Evolutionary conservation across 92 coral and sea anemone species (phyloP), one percentile per base, ranked within the genome.

Genomic region (Desmophyllum pertusum): DNA sequence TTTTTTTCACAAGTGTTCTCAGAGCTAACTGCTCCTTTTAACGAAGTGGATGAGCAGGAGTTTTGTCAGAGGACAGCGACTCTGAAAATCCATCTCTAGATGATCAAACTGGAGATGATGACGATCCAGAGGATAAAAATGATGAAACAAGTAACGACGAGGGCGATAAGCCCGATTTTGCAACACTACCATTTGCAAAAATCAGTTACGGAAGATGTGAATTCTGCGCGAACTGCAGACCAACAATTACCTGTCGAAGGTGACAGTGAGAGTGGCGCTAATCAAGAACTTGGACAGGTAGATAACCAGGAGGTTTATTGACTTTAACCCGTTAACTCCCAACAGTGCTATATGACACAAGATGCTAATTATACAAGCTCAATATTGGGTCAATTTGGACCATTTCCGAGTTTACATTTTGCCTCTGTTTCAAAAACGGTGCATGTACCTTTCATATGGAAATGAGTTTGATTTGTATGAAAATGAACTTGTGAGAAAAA

Each of bases 21-120:
- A 6, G 79, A 82, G 19, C 6, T 82, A 37, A 6, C 79, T 37
- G 84, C 84, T 8, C 86, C 78, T 39, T 43, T 55, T 37, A 71
- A 41, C 1, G 71, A 57, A 2, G 77, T 70, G 5, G 85, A 81
- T 13, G 86, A 82, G 27, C 30, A 18, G 23, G 86, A 80, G 43
- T 80, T 80, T n/a, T 30, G 29, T 50, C 64, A 1, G 79, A 77
- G 19, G 81, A 77, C 19, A 38, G 69, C 36, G 64, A 53, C 17
- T 29, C 81, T 61, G 81, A 35, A n/a, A 27, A 36, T 36, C 33
- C 70, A 38, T 14, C 69, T 15, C 6, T 35, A 29, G 79, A 70
- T 19, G 86, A 71, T 25, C 29, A 41, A 10, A 31, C 57, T 0
- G 41, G 42, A 29, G 79, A 72, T 25, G 55, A 61, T 3, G 30